Evolutionary conservation across 2,888 invertebrate genomes (phyloP).

Genomic region (Gisinianus flammeolus): DNA sequence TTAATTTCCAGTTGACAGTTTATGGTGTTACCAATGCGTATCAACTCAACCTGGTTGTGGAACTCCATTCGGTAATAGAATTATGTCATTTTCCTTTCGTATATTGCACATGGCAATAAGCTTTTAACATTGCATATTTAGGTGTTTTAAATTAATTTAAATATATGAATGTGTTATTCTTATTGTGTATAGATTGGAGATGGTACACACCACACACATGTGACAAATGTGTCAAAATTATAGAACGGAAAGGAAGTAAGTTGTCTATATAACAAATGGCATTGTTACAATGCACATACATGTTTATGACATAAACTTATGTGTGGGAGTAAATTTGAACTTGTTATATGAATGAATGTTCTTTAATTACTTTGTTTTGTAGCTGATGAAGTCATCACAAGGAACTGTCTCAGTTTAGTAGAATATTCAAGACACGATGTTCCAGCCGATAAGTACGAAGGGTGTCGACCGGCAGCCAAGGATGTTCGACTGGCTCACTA

Average conservation of each 20-base stretch:
- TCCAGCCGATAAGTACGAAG: conserved; percentile 90
- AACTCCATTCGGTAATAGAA: conserved; percentile 79
- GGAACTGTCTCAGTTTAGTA: conserved; percentile 83
- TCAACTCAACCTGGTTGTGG: conserved; percentile 88
- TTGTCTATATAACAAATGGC: conserved; percentile 14
- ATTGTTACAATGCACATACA: too few species aligned
- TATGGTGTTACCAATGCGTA: conserved; percentile 90
- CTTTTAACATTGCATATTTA: too few species aligned
- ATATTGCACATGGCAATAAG: too few species aligned
- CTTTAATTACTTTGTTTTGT: conserved; percentile 60
- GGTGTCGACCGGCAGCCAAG: conserved; percentile 79
- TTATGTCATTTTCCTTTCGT: background rate
- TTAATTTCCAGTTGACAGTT: conserved; percentile 37
- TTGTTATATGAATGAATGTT: too few species aligned
- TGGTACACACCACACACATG: conserved; percentile 79
- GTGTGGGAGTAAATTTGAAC: too few species aligned
- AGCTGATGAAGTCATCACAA: conserved; percentile 80
- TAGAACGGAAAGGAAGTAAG: conserved; percentile 82
- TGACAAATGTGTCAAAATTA: conserved; percentile 87
- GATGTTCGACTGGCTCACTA: conserved; percentile 82
- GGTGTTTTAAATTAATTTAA: too few species aligned
- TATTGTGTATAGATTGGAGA: conserved; percentile 73
- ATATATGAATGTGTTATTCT: too few species aligned
- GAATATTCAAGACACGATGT: conserved; percentile 81
- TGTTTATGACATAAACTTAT: background rate